Conservation (phyloP, 2,888 invertebrate genomes). For the Leptinotarsa peninsularis region DNA sequence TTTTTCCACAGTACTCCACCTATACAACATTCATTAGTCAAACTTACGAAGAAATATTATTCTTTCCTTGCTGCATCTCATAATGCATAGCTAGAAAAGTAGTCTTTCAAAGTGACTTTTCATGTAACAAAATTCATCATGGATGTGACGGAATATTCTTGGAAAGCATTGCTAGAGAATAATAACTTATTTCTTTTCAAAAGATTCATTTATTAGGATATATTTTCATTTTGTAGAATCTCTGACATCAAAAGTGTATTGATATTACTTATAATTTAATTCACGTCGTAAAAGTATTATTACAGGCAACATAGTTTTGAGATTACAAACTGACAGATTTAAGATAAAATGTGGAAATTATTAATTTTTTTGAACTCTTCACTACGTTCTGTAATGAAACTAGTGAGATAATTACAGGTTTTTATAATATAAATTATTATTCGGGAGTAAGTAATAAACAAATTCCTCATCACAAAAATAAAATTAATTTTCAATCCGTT, state of each 20-base stretch:
- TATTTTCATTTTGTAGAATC: neutral
- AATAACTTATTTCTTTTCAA: conserved; percentile 1
- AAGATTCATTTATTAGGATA: conserved; percentile 25
- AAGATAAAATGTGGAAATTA: no score
- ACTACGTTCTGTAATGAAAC: no score
- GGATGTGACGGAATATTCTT: conserved; percentile 30
- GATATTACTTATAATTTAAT: neutral
- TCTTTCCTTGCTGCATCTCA: conserved; percentile 17
- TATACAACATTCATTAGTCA: conserved; percentile 20
- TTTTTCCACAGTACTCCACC: no score
- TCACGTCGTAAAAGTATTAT: no score
- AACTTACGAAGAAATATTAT: conserved; percentile 30
- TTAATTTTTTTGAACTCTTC: no score
- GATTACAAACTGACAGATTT: no score
- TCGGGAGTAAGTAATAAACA: no score
- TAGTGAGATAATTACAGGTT: no score
- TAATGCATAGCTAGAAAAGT: conserved; percentile 31
- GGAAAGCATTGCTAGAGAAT: conserved; percentile 12
- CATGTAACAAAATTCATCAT: conserved; percentile 39
- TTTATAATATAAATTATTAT: no score
- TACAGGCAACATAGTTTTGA: no score
- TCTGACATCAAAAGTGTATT: neutral
- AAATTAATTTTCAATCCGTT: no score
- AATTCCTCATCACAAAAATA: no score
- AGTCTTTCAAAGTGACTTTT: conserved; percentile 41